Percentiles rank a stretch among this genome's conserved stretches.
Evolutionary conservation across 2,113 vertebrate species (phyloP).

Genomic region (Semicossyphus pulcher): DNA sequence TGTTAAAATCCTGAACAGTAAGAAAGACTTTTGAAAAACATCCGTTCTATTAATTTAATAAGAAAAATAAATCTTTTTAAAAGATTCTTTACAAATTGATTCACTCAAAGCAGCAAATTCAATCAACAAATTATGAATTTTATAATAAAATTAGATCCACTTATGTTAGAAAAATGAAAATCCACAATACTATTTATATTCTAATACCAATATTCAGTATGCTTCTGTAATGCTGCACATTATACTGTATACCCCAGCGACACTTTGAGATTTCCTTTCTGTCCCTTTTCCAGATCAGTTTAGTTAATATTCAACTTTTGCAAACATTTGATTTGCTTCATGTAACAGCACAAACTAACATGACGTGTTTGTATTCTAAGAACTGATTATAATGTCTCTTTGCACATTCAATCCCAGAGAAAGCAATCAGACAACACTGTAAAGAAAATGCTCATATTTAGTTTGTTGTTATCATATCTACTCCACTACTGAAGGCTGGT

Average conservation of each 20-base stretch:
- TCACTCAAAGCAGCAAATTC: neutral
- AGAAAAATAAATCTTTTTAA: neutral
- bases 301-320: neutral
- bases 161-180: too few species aligned
- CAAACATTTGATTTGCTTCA: neutral
- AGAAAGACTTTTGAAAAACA: too few species aligned
- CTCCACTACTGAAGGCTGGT: conserved; percentile 52
- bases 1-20: too few species aligned
- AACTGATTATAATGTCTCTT: neutral
- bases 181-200: neutral
- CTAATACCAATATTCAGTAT: neutral
- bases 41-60: too few species aligned
- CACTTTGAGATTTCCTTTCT: neutral
- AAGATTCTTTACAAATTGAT: too few species aligned
- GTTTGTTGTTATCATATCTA: conserved; percentile 35
- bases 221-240: neutral
- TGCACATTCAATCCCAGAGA: conserved; percentile 33
- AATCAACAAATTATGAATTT: neutral
- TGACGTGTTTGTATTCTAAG: neutral
- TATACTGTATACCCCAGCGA: too few species aligned
- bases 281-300: neutral
- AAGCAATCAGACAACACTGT: conserved; percentile 23
- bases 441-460: neutral
- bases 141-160: too few species aligned
- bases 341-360: neutral